These are phyloP conservation scores for Papilio polytes DNA, from an alignment of 1,140 invertebrate species.

Conservation along the genomic window DNA sequence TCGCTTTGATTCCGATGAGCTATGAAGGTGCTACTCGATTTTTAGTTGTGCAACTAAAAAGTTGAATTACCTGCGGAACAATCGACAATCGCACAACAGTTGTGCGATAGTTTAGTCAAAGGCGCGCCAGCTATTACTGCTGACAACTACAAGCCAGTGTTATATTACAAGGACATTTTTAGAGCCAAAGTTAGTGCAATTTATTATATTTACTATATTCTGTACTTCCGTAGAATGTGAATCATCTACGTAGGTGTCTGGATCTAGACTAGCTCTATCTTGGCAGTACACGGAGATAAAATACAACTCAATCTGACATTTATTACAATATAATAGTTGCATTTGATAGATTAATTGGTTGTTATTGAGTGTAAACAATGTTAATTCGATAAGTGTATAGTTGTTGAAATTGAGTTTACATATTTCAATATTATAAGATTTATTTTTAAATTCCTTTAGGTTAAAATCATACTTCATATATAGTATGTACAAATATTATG, in stretches of 20 bases:
- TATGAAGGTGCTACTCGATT: too few relatives aligned
- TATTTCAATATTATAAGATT: not conserved
- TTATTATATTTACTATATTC: constrained; percentile 21
- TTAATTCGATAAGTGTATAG: not conserved
- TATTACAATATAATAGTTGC: constrained; percentile 14
- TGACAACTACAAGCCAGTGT: not conserved
- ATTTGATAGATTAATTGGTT: constrained; percentile 15
- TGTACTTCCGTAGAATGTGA: constrained; percentile 1
- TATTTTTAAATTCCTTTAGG: not conserved
- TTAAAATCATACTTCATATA: too few relatives aligned
- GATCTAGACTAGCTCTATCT: constrained; percentile 2
- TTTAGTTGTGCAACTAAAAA: too few relatives aligned
- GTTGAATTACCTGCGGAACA: too few relatives aligned
- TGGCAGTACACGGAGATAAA: constrained; percentile 11
- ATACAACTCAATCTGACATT: constrained; percentile 14
- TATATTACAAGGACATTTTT: not conserved
- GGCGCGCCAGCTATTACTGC: not conserved
- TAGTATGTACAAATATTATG: too few relatives aligned
- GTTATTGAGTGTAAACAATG: not conserved
- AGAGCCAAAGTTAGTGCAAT: not conserved
- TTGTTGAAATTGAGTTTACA: not conserved
- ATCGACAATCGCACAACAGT: too few relatives aligned
- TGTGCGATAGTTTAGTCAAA: too few relatives aligned
- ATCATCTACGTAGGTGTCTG: not conserved
- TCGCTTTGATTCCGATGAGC: too few relatives aligned